Base-by-base conservation (phyloP, 1,140 invertebrate species). In the Chlorops oryzae region DNA sequence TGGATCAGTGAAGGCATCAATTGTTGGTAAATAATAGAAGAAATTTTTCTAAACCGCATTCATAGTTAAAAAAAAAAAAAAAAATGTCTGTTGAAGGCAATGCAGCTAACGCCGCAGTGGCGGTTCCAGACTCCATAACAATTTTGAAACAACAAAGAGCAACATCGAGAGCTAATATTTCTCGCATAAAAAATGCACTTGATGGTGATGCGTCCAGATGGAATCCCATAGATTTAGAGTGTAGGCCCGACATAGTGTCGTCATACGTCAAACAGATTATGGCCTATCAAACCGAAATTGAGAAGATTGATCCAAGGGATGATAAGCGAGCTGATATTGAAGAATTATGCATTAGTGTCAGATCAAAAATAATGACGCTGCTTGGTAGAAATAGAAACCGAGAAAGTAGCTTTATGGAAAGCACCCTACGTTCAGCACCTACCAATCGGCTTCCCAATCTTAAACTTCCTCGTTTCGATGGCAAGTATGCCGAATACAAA, bases 401-500 rank as follows among this genome's bases (percentile, higher is more conserved):
- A n/a, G n/a, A n/a, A n/a, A n/a, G n/a, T n/a, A n/a, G n/a, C n/a
- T n/a, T n/a, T n/a, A n/a, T n/a, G 13, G 12, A 18, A 46, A 34
- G 23, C 44, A 25, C 35, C 28, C 3, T n/a, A n/a, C 18, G 24
- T 7, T 5, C 28, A 35, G 20, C 15, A n/a, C 44, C 2, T 35
- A 47, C 25, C 22, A 38, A 20, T 47, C 34, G 46, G 18, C 23
- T 47, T 7, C 22, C 46, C 27, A 47, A 38, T 39, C 37, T 38
- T 32, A n/a, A 18, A 9, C 21, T 47, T 2, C 46, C 46, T 25
- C 37, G 39, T 25, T 38, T 47, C 17, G 39, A 22, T 20, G 21
- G 46, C 12, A 47, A 47, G 39, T 35, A 47, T 47, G 20, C 28
- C 17, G 32, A 47, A 10, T 47, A 47, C 22, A 47, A 47, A 20